Base-by-base conservation (phyloP, 2,797 vertebrate genomes). In the Hippoglossus hippoglossus region DNA sequence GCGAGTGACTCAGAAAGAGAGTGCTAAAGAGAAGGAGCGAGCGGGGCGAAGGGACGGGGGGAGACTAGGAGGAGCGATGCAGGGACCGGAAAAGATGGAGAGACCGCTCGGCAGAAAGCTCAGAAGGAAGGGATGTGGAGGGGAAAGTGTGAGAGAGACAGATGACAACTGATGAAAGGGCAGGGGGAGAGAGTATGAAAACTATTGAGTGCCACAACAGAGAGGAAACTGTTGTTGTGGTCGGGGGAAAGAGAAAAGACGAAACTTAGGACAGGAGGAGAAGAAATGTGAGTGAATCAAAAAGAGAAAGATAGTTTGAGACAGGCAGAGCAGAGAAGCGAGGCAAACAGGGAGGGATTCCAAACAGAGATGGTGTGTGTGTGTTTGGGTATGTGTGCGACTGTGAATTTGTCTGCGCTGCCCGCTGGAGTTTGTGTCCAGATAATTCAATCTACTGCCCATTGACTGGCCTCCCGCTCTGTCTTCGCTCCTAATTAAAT, bases 401-500 rank as follows among this genome's bases (percentile, higher is more conserved):
- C 68, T 81, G 89, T 74, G 83, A 85, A 84, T 87, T 79, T 86
- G 76, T 82, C 76, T 79, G 65, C 16, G 62, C 80, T 76, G 82
- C 83, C 70, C 50, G 79, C 80, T 87, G 84, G 72, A 89, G 78
- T 83, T 84, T 87, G 89, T 84, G 87, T 93, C 89, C 87, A 76
- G 91, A 91, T 94, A 94, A 94, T 94, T 94, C 92, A 94, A 93
- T 94, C 92, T 88, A 76, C 89, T 87, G 89, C 86, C 91, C 92
- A 94, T 92, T 91, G 94, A 94, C 92, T 92, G 89, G 90, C 87
- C 90, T 89, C 84, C 82, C 55, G 80, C 87, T 91, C 87, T 73
- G 79, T 92, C 91, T 92, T 93, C 90, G 84, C 90, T 95, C 84
- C 92, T 94, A 94, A 95, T 95, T 94, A 95, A 93, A 95, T 94